phyloP scores from a whole-genome alignment of 2,888 invertebrate species.

The Clitarchus hookeri region DNA sequence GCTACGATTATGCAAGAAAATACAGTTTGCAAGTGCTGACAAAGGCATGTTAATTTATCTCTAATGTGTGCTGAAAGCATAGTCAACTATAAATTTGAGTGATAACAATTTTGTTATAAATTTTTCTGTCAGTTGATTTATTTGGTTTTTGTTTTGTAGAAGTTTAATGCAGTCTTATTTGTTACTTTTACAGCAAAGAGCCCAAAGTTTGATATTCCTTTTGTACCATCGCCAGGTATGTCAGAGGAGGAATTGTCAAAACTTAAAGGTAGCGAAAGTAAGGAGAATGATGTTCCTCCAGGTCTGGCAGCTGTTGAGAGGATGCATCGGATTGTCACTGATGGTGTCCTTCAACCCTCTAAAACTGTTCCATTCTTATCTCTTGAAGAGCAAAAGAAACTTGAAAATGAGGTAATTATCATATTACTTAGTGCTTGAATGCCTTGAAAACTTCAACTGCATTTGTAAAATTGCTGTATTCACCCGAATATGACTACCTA shows the following conservation, averaged over 20 bases:
- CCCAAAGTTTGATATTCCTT: slow-evolving; percentile 25
- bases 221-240: slow-evolving; percentile 37
- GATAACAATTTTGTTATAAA: no score
- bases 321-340: not conserved
- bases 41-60: no score
- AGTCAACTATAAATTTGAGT: no score
- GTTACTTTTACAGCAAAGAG: not conserved
- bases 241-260: slow-evolving; percentile 23
- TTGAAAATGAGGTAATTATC: slow-evolving; percentile 11
- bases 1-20: no score
- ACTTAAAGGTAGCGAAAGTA: slow-evolving; percentile 29
- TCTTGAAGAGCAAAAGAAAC: not conserved
- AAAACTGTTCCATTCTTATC: slow-evolving; percentile 17
- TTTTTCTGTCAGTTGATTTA: no score
- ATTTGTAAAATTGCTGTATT: no score
- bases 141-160: not conserved
- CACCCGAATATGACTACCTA: no score
- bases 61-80: no score
- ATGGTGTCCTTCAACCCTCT: slow-evolving; percentile 11
- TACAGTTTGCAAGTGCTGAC: no score
- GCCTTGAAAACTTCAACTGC: no score
- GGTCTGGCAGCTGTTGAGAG: not conserved
- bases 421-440: no score
- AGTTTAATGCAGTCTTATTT: not conserved
- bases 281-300: slow-evolving; percentile 29